These are phyloP conservation scores for Apteryx mantelli DNA, from an alignment of 2,113 vertebrate genomes.

Conservation along the genomic window DNA sequence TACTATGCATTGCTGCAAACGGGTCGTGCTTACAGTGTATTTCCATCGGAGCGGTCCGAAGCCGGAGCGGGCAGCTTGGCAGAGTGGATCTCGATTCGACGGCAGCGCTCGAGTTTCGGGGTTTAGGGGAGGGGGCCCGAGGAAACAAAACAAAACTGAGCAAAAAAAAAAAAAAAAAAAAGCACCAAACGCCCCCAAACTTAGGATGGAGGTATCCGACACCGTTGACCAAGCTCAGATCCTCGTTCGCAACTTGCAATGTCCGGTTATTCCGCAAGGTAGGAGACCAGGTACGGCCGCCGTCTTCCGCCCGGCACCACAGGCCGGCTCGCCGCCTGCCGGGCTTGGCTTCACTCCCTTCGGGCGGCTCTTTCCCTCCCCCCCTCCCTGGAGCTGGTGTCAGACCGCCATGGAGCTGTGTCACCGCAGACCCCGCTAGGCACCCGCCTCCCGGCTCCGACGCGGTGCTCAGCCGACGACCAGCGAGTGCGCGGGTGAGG, in stretches of 20 bases:
- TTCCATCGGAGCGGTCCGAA: constrained; percentile 87
- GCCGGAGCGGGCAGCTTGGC: background rate
- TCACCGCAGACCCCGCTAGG: too few species aligned
- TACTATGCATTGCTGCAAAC: constrained; percentile 99
- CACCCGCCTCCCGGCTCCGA: background rate
- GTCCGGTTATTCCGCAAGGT: background rate
- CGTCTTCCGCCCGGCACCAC: too few species aligned
- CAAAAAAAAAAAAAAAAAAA: background rate
- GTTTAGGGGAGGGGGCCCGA: background rate
- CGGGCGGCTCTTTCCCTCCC: too few species aligned
- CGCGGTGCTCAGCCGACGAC: background rate
- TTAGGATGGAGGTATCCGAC: background rate
- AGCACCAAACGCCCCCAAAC: background rate
- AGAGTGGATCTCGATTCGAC: background rate
- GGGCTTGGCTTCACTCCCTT: too few species aligned
- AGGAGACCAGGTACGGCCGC: background rate
- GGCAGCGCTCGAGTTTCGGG: background rate
- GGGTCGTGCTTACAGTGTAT: constrained; percentile 99
- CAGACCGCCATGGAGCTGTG: too few species aligned
- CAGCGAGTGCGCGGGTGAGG: background rate
- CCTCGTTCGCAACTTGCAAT: background rate
- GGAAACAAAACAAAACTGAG: background rate
- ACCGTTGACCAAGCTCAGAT: background rate
- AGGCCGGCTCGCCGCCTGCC: too few species aligned
- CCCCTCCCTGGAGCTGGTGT: too few species aligned